Evolutionary conservation across 2,797 vertebrate genomes (phyloP), one percentile per base, ranked within the genome.

Genomic region (Chaetodon trifasciatus): DNA sequence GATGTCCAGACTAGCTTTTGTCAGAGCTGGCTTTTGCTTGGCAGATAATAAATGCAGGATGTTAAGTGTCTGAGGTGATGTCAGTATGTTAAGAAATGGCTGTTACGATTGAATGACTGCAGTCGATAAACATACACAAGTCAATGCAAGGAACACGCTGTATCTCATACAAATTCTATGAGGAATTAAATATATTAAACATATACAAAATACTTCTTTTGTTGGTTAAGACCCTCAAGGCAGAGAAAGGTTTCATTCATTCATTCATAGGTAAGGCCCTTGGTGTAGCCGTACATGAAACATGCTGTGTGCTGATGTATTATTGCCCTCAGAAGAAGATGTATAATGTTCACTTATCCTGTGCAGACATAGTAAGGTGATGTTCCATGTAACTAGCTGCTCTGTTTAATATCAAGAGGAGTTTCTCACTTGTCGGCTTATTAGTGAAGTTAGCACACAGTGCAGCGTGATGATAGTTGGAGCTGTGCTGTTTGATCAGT

Each of bases 401-500:
- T 74, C 40, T 80, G 50, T 74, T 74, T 73, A 86, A 79, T 71
- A 78, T 80, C 37, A 58, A 55, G 56, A 66, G n/a, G 61, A 78
- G 70, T 66, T 69, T 67, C 47, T 74, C 46, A 40, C 73, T 87
- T 21, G 1, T 44, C 55, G 70, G 67, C 78, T 70, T 69, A 74
- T 85, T 85, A 88, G 83, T 63, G 66, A 68, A 66, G 86, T 66
- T 76, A 58, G 61, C 68, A 65, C 58, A 66, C 42, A 24, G 69
- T 44, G 70, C 46, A 35, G 76, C 8, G 6, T n/a, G 56, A 69
- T 76, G 74, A 79, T 69, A 75, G 75, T 8, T 53, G 70, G 17
- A 78, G 63, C 74, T 44, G 57, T 75, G 64, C 76, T 84, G 85
- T 80, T 86, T 89, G 86, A 91, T 89, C 83, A 81, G 76, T 32